Conservation (phyloP, 2,888 invertebrate genomes). For the Sarcophaga caerulescens region DNA sequence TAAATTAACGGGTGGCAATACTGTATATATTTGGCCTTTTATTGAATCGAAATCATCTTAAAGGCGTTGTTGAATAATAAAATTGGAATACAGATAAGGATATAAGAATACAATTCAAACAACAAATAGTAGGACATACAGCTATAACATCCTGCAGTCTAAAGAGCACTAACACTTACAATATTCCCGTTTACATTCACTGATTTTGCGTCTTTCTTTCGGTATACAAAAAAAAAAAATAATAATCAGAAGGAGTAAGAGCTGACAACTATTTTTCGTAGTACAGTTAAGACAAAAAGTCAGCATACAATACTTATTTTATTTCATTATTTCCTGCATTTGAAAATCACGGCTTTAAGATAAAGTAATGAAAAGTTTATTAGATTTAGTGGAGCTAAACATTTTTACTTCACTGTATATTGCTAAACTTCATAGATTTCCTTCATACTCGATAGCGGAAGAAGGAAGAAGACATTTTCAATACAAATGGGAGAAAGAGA, state of each 20-base stretch:
- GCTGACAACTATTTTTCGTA: neutral
- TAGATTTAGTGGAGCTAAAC: neutral
- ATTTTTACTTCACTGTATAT: neutral
- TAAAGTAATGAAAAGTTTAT: neutral
- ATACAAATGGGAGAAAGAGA: neutral
- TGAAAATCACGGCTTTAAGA: neutral
- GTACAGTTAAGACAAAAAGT: neutral
- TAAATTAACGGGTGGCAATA: too few relatives aligned
- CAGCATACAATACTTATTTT: too few relatives aligned
- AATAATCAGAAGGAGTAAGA: neutral
- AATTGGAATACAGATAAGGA: neutral
- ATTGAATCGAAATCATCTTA: constrained; percentile 9
- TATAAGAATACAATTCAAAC: neutral
- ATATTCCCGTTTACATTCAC: neutral
- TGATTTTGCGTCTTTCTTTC: neutral
- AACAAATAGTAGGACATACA: constrained; percentile 21
- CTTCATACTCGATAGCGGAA: neutral
- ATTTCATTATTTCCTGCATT: too few relatives aligned
- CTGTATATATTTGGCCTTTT: neutral
- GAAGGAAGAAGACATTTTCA: constrained; percentile 53
- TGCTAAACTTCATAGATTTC: neutral
- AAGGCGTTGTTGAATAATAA: constrained; percentile 45
- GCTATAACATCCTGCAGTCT: constrained; percentile 18
- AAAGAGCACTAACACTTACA: constrained; percentile 27
- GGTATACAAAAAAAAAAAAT: neutral